Percentiles rank a stretch among this genome's conserved stretches.
These are phyloP conservation scores for Ochropacha duplaris DNA, from an alignment of 2,888 invertebrate genomes.

Conservation along the genomic window DNA sequence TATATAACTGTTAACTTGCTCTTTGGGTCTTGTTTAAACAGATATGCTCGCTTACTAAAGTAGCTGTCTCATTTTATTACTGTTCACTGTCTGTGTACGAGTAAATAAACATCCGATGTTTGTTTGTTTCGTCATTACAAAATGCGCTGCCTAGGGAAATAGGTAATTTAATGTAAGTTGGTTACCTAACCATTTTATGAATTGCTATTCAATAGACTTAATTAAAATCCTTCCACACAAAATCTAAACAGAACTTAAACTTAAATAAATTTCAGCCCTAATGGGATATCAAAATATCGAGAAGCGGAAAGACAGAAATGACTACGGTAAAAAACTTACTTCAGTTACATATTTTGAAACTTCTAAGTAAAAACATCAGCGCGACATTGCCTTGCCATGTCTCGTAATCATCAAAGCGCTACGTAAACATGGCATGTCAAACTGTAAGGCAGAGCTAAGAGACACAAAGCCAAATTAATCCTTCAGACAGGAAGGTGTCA, in stretches of 20 bases:
- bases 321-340: neutral
- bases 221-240: neutral
- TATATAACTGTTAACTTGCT: conserved; percentile 21
- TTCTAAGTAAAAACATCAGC: neutral
- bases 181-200: too few relatives aligned
- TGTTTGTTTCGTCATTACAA: conserved; percentile 9
- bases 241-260: neutral
- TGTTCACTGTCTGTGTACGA: conserved; percentile 1
- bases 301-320: neutral
- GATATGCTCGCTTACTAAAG: conserved; percentile 11
- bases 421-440: conserved; percentile 32
- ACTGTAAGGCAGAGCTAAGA: conserved; percentile 35
- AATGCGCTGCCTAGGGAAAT: too few relatives aligned
- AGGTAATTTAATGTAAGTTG: too few relatives aligned
- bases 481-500: conserved; percentile 51
- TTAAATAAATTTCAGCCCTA: neutral
- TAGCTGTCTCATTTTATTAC: conserved; percentile 14
- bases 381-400: neutral
- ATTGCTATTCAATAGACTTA: neutral
- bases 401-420: conserved; percentile 5
- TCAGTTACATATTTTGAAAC: neutral
- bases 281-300: too few relatives aligned
- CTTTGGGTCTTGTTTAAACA: conserved; percentile 19
- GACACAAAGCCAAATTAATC: conserved; percentile 56
- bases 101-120: conserved; percentile 9